A percentile compares a stretch with the other conserved stretches of the same genome.
Evolutionary conservation across 64 coral and sea anemone genomes (phyloP).

Genomic region (Platygyra sinensis): DNA sequence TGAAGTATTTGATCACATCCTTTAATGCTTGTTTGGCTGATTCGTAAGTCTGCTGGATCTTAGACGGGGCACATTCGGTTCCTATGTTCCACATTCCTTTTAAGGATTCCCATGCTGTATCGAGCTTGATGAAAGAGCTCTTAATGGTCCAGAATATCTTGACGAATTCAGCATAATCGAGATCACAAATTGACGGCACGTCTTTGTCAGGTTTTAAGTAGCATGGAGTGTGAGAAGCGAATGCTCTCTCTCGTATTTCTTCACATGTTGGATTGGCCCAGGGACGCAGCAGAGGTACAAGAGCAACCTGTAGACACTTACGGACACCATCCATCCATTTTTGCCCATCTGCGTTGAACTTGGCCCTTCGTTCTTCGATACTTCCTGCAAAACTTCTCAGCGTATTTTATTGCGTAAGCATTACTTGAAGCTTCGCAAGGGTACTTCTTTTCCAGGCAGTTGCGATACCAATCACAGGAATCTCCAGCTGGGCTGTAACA

Average conservation of each 20-base stretch:
- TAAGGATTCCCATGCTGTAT: constrained; percentile 20
- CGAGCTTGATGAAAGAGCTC: constrained; percentile 12
- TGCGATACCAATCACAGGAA: constrained; percentile 46
- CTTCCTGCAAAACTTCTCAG: constrained; percentile 49
- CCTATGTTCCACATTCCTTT: constrained; percentile 46
- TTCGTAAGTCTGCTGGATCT: too few relatives aligned
- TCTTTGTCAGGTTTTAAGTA: constrained; percentile 23
- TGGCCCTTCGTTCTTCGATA: background rate
- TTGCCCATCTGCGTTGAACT: constrained; percentile 14
- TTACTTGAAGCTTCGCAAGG: constrained; percentile 16
- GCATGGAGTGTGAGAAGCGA: constrained; percentile 26
- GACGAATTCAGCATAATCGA: background rate
- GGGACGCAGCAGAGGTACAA: constrained; percentile 29
- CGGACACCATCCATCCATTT: constrained; percentile 37
- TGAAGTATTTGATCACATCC: background rate
- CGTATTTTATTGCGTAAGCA: constrained; percentile 47
- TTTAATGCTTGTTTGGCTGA: too few relatives aligned
- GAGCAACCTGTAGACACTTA: constrained; percentile 37
- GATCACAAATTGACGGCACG: constrained; percentile 5
- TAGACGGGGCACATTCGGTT: background rate
- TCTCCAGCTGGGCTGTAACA: constrained; percentile 26
- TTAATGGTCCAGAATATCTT: constrained; percentile 48
- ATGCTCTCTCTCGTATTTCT: constrained; percentile 7
- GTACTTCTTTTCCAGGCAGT: constrained; percentile 42
- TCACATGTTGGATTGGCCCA: background rate